Percentiles rank a stretch among this genome's conserved stretches.
These are phyloP conservation scores for Amazona vittata DNA, from an alignment of 2,113 vertebrate genomes.

Conservation along the genomic window DNA sequence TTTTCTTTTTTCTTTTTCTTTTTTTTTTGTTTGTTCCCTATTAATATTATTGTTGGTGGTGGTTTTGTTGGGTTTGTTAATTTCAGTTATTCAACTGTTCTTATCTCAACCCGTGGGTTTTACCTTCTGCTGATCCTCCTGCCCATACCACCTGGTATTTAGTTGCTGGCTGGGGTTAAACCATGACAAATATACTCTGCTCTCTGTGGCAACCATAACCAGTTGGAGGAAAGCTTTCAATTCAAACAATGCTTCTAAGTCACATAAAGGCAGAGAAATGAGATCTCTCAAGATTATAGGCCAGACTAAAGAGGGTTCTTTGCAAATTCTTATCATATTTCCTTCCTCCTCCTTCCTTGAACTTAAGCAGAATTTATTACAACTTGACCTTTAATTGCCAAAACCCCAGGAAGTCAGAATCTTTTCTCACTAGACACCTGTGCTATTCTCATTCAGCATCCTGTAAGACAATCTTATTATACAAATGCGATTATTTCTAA, in stretches of 20 bases:
- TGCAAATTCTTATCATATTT: neutral
- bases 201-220: neutral
- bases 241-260: neutral
- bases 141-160: neutral
- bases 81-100: neutral
- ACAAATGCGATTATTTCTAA: neutral
- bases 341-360: neutral
- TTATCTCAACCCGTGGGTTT: neutral
- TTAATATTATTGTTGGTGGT: neutral
- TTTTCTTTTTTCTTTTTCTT: too few relatives aligned
- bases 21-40: neutral
- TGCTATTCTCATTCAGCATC: neutral
- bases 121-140: neutral
- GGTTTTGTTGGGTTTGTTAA: neutral
- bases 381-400: neutral
- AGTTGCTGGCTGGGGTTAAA: neutral
- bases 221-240: neutral
- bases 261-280: fast-evolving
- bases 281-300: neutral
- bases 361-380: neutral
- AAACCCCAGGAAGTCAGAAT: neutral
- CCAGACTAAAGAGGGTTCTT: neutral
- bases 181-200: neutral
- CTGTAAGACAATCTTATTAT: neutral
- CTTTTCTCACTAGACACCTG: neutral